A percentile compares a stretch with the other conserved stretches of the same genome.
Evolutionary conservation across 2,113 vertebrate species (phyloP).

Genomic region (Epinephelus lanceolatus): DNA sequence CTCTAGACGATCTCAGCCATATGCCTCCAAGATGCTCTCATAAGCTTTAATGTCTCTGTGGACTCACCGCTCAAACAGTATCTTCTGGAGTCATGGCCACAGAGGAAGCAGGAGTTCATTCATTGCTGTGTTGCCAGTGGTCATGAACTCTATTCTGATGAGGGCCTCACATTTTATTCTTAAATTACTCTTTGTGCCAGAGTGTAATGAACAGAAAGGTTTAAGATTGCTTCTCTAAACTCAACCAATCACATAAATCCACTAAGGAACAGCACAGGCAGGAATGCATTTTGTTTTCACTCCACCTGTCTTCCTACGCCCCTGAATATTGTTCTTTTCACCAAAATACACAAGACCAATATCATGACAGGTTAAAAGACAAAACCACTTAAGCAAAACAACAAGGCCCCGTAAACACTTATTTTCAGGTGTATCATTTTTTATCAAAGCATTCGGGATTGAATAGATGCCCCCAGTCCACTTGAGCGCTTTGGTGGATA

Average conservation of each 20-base stretch:
- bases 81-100: slow-evolving; percentile 55
- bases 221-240: slow-evolving; percentile 38
- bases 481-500: slow-evolving; percentile 58
- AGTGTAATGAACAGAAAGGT: slow-evolving; percentile 26
- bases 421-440: slow-evolving; percentile 53
- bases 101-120: slow-evolving; percentile 28
- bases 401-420: slow-evolving; percentile 1
- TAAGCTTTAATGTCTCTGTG: slow-evolving; percentile 35
- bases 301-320: neutral
- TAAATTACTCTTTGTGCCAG: neutral
- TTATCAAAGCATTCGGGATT: slow-evolving; percentile 42
- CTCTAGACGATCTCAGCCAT: slow-evolving; percentile 51
- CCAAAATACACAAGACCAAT: neutral
- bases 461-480: slow-evolving; percentile 54
- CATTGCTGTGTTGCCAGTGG: slow-evolving; percentile 32
- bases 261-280: neutral
- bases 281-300: neutral
- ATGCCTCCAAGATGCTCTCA: slow-evolving; percentile 60
- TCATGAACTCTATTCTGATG: slow-evolving; percentile 37
- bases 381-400: slow-evolving; percentile 31
- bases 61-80: slow-evolving; percentile 30
- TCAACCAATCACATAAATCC: slow-evolving; percentile 23
- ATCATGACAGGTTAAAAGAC: slow-evolving; percentile 1
- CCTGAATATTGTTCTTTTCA: neutral
- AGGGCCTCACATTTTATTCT: slow-evolving; percentile 14